Percentiles rank a stretch among this genome's conserved stretches.
phyloP scores from a whole-genome alignment of 2,888 invertebrate genomes.

The Antheraea yamamai region DNA sequence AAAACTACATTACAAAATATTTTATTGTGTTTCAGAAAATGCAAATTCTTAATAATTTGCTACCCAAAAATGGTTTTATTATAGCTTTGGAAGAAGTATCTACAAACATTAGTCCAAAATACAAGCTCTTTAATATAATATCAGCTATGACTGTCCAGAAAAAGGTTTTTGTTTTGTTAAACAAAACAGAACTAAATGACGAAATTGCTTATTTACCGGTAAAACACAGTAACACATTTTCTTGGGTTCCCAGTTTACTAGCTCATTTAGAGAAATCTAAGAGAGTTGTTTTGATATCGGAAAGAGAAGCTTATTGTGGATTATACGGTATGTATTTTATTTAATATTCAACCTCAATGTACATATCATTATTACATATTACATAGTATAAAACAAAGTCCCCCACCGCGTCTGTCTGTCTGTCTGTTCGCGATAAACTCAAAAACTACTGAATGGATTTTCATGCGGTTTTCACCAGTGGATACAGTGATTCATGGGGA shows the following conservation, averaged over 20 bases:
- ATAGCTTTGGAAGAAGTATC: slow-evolving; percentile 46
- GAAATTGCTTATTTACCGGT: slow-evolving; percentile 45
- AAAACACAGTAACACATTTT: slow-evolving; percentile 46
- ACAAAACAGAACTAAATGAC: slow-evolving; percentile 33
- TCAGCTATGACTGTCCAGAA: slow-evolving; percentile 49
- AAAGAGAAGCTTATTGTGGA: slow-evolving; percentile 53
- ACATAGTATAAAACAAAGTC: no score
- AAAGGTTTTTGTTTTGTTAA: slow-evolving; percentile 46
- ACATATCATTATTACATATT: no score
- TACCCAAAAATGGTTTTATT: slow-evolving; percentile 45
- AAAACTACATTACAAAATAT: no score
- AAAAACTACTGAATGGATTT: no score
- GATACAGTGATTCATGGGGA: no score
- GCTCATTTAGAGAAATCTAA: slow-evolving; percentile 45
- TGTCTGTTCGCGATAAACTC: no score
- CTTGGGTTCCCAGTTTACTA: slow-evolving; percentile 48
- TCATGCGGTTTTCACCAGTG: no score
- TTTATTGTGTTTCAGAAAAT: slow-evolving; percentile 48
- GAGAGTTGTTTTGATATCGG: slow-evolving; percentile 50
- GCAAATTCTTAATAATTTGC: slow-evolving; percentile 33
- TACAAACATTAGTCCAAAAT: slow-evolving; percentile 37
- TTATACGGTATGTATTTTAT: slow-evolving; percentile 43
- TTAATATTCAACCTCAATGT: slow-evolving; percentile 9
- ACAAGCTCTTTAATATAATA: slow-evolving; percentile 43
- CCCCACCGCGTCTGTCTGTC: no score